Base-by-base conservation (phyloP, 1,140 invertebrate species). In the Drosophila subobscura region DNA sequence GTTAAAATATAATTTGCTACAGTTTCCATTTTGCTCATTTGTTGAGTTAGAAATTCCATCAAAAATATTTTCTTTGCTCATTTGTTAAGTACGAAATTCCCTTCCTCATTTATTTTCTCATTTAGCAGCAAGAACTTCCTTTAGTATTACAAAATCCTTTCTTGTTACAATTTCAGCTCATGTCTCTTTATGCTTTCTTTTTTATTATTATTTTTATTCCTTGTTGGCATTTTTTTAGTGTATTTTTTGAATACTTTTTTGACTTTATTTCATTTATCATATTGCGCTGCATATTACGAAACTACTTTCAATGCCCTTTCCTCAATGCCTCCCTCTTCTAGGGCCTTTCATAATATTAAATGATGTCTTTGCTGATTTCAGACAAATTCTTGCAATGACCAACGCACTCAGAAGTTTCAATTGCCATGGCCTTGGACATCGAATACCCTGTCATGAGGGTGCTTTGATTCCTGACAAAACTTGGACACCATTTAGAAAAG, bases 281-380 rank as follows among this genome's bases (percentile, higher is more conserved):
- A 29, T 65, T 20, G 37, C 25, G 8, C 44, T 25, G 6, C 27
- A 23, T 20, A 12, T 66, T 16, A 54, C 33, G 23, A 46, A n/a
- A 64, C 50, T 67, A 51, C 33, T 67, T 67, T 41, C 40, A 55
- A 66, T 55, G 66, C 50, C 46, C 66, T 65, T 20, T 20, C 23
- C 29, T 46, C 23, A 10, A 20, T 20, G 16, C 16, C 4, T 65
- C 33, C 10, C 33, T 12, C 33, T 2, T 4, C 12, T 12, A 4
- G 3, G 23, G 50, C 16, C 16, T 55, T 22, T 47, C 44, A 67
- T 47, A 68, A 67, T 44, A 33, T 67, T 68, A 67, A 67, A 68
- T 55, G 47, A 49, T 56, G 50, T 16, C 27, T 8, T 41, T 46
- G 67, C 67, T 68, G 45, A 67, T 67, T 67, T 49, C 55, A 33